A percentile compares a stretch with the other conserved stretches of the same genome.
Evolutionary conservation across 2,888 invertebrate species (phyloP).

Genomic region (Tachystola acroxantha): DNA sequence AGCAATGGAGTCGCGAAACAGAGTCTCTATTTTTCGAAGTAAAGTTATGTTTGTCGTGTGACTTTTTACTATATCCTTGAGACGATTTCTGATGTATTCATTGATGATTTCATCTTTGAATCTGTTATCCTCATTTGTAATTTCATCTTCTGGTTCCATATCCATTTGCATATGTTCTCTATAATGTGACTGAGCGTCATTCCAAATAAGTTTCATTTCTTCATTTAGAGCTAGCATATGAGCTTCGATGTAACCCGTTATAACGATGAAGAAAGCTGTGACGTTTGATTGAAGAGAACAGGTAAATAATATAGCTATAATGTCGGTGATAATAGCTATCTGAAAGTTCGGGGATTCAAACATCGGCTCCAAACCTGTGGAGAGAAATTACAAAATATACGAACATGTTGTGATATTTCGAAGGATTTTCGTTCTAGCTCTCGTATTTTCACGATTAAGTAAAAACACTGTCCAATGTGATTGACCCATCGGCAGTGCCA

Average conservation of each 20-base stretch:
- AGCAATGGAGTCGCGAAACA: conserved; percentile 32
- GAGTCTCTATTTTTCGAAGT: conserved; percentile 23
- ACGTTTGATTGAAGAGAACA: conserved; percentile 31
- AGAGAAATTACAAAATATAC: too few relatives aligned
- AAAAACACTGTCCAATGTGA: too few relatives aligned
- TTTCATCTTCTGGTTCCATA: not conserved
- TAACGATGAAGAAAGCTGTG: conserved; percentile 34
- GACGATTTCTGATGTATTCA: conserved; percentile 16
- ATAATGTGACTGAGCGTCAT: conserved; percentile 26
- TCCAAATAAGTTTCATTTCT: conserved; percentile 37
- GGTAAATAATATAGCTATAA: conserved; percentile 6
- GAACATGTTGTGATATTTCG: too few relatives aligned
- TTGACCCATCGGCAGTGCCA: too few relatives aligned
- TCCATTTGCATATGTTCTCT: not conserved
- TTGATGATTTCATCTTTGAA: conserved; percentile 14
- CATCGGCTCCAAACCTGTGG: conserved; percentile 47
- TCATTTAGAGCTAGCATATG: conserved; percentile 42
- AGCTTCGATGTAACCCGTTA: conserved; percentile 43
- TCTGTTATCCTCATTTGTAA: not conserved
- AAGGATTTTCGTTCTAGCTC: too few relatives aligned
- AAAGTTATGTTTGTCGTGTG: conserved; percentile 27
- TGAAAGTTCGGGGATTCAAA: conserved; percentile 45
- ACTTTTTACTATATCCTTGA: conserved; percentile 23
- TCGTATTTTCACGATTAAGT: too few relatives aligned
- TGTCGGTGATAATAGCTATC: conserved; percentile 25